Base-by-base conservation (phyloP, 2,888 invertebrate genomes). In the Enoplolaimus lenunculus region DNA sequence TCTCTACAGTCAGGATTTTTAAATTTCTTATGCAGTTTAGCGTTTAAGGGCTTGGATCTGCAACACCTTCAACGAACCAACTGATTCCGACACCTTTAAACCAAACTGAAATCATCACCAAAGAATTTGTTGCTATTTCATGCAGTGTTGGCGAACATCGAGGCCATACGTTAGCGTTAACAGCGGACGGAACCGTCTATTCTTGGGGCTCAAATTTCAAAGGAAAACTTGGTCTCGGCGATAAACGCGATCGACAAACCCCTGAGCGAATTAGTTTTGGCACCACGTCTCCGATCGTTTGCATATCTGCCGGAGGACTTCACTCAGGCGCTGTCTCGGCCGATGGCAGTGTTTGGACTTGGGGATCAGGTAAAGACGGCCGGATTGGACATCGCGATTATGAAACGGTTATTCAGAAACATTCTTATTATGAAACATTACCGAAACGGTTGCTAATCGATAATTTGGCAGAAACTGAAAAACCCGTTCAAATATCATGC, bases 291-390 rank as follows among this genome's bases (percentile, higher is more conserved):
- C 29, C 65, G 2, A 70, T 74, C 28, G 57, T 65, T n/a, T 35
- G 34, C 73, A 83, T 86, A 60, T 83, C 84, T 75, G 85, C 87
- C 65, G 85, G 85, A 59, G 85, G 85, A 76, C 79, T 85, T 30
- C 86, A 86, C 76, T 85, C 85, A 76, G 86, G 85, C 60, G 85
- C 85, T 34, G 84, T 86, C 16, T 85, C 85, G 0, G 83, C 83
- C 69, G 84, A 85, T 73, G 86, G 86, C 1, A 82, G 83, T 73
- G 78, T 86, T 57, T 86, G 83, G 75, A 85, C 85, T 0, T 86
- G 86, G 86, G 86, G 86, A 2, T 85, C 85, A 79, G 86, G 86
- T 1, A 72, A 72, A 33, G 71, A 72, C 31, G 72, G 72, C 21
- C 29, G 72, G n/a, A 34, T 72, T 28, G 72, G 72, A 2, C 69